A percentile compares a stretch with the other conserved stretches of the same genome.
phyloP scores from a whole-genome alignment of 2,888 invertebrate species.

The Leistus spinibarbis region DNA sequence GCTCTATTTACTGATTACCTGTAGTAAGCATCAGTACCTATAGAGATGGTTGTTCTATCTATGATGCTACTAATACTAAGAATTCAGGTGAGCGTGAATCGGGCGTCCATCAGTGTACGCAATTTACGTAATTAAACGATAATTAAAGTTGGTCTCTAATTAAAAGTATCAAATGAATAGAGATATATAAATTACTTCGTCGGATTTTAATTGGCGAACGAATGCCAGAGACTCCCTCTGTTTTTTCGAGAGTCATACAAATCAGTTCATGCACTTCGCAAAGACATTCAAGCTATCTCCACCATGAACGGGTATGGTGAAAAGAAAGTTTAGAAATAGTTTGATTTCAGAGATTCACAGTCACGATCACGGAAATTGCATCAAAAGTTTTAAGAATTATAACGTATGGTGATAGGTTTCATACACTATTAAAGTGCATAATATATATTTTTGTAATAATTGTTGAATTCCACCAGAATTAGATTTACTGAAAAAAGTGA shows the following conservation, averaged over 20 bases:
- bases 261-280: neutral
- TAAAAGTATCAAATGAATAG: constrained; percentile 47
- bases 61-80: neutral
- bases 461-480: too few relatives aligned
- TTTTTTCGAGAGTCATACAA: too few relatives aligned
- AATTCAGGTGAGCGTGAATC: neutral
- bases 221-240: neutral
- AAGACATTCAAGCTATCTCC: neutral
- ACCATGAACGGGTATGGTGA: neutral
- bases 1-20: neutral
- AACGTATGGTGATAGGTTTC: too few relatives aligned
- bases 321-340: neutral
- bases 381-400: too few relatives aligned
- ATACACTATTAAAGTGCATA: too few relatives aligned
- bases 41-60: too few relatives aligned
- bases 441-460: too few relatives aligned
- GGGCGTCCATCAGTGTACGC: constrained; percentile 29
- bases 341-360: neutral
- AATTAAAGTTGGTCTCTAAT: constrained; percentile 47
- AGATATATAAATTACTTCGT: constrained; percentile 45
- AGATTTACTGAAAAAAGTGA: too few relatives aligned
- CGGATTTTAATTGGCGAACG: constrained; percentile 45
- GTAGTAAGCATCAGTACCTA: too few relatives aligned
- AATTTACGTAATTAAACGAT: constrained; percentile 48
- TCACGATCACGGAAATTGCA: too few relatives aligned